Base-by-base conservation (phyloP, 2,888 invertebrate genomes). In the Tanypteryx hageni region DNA sequence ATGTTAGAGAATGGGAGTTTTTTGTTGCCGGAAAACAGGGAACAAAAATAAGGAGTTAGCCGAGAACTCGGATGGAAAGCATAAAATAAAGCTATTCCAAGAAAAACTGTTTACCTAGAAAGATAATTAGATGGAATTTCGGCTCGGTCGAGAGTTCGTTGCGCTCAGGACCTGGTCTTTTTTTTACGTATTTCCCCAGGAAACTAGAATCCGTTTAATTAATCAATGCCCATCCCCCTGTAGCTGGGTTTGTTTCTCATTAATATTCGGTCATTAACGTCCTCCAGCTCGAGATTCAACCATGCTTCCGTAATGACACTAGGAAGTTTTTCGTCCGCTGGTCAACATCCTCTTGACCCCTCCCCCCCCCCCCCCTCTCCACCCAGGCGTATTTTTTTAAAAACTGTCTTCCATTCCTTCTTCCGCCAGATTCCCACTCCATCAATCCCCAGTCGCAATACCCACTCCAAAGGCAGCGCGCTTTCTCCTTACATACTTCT, bases 341-440 rank as follows among this genome's bases (percentile, higher is more conserved):
- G 76, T 22, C 76, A 22, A 76, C 22, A 76, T 76, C 27, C 68
- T 68, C 68, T 76, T 76, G 76, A 76, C 76, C 76, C 10, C 76
- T 22, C 27, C 76, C 18, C 10, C 18, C 18, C 10, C 18, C 76
- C 76, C 10, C 76, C 27, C 27, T 22, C 18, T 3, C 18, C 68
- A n/a, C 68, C 76, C 44, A 44, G 44, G 5, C 44, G 22, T 76
- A 22, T 27, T 68, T n/a, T 68, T 16, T 68, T 22, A 9, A 13
- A 76, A 27, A 76, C 76, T 13, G 27, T 10, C 22, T 9, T 4
- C 11, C 4, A 13, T 22, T 11, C 2, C 22, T 76, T 11, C 10
- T 27, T 76, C 76, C 76, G 13, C 5, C 44, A 27, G 76, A 22
- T 76, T 76, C 76, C 76, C 76, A 27, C 14, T 76, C 76, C 76